phyloP scores from a whole-genome alignment of 2,797 vertebrate genomes.

The Rhinoraja longicauda region DNA sequence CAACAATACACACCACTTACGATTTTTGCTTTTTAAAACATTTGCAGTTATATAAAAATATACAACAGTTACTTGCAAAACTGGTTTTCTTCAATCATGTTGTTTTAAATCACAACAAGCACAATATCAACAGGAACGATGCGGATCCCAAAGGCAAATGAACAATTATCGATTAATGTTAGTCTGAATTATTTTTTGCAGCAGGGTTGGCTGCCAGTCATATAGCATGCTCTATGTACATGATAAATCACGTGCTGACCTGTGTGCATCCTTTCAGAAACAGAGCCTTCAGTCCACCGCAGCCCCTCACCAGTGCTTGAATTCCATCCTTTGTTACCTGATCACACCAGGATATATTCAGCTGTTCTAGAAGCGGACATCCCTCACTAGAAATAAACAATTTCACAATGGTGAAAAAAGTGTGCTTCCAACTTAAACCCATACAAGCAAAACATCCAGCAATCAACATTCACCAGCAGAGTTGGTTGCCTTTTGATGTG shows the following conservation, averaged over 20 bases:
- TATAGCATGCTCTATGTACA: neutral
- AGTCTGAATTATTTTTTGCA: neutral
- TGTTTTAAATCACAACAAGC: neutral
- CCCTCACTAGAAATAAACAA: conserved; percentile 72
- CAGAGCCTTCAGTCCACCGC: conserved; percentile 80
- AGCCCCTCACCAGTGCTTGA: conserved; percentile 85
- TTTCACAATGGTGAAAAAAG: neutral
- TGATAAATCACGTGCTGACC: conserved; percentile 56
- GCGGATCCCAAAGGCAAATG: neutral
- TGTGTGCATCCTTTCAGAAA: conserved; percentile 95
- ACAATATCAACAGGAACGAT: neutral
- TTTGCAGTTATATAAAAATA: neutral
- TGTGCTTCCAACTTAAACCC: neutral
- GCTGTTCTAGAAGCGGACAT: conserved; percentile 87
- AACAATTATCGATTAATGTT: neutral
- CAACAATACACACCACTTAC: neutral
- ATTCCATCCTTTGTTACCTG: conserved; percentile 95
- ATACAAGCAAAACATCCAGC: neutral
- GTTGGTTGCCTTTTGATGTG: neutral
- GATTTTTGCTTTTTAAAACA: neutral
- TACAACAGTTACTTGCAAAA: neutral
- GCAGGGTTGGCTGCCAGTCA: neutral
- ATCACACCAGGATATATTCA: conserved; percentile 97
- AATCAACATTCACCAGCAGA: neutral
- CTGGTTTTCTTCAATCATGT: neutral